Conservation (phyloP, 2,113 vertebrate genomes). For the Siniperca chuatsi region DNA sequence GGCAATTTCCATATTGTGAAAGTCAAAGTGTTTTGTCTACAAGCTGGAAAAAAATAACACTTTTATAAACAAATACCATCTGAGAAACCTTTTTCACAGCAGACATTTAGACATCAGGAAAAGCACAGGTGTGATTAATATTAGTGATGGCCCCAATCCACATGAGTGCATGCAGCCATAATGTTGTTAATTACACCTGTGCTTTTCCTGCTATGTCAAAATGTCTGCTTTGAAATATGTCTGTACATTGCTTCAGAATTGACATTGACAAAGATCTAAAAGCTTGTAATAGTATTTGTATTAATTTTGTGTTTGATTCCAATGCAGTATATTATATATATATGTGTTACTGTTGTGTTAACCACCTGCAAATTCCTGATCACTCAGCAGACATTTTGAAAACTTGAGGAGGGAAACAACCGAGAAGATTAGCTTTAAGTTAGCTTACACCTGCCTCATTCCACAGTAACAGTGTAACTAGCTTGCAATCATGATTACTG, state of each 20-base stretch:
- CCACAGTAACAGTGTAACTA: neutral
- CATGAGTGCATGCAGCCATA: neutral
- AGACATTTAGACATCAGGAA: neutral
- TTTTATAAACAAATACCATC: neutral
- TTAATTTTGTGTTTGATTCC: neutral
- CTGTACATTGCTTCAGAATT: neutral
- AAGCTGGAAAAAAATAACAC: neutral
- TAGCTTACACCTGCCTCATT: too few species aligned
- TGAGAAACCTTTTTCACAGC: neutral
- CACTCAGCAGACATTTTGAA: neutral
- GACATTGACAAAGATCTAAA: neutral
- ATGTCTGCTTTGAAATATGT: neutral
- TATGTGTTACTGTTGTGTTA: neutral
- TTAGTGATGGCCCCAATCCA: neutral
- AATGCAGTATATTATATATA: neutral
- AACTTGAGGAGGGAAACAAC: too few species aligned
- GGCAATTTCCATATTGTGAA: neutral
- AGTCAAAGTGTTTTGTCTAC: neutral
- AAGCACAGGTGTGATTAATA: neutral
- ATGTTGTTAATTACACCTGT: neutral
- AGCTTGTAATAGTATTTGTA: fast-evolving
- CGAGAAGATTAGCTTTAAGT: neutral
- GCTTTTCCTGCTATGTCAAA: neutral
- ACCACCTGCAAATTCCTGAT: neutral
- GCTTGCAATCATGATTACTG: neutral